A percentile compares a stretch with the other conserved stretches of the same genome.
These are phyloP conservation scores for Maconellicoccus hirsutus DNA, from an alignment of 1,140 invertebrate genomes.

Conservation along the genomic window DNA sequence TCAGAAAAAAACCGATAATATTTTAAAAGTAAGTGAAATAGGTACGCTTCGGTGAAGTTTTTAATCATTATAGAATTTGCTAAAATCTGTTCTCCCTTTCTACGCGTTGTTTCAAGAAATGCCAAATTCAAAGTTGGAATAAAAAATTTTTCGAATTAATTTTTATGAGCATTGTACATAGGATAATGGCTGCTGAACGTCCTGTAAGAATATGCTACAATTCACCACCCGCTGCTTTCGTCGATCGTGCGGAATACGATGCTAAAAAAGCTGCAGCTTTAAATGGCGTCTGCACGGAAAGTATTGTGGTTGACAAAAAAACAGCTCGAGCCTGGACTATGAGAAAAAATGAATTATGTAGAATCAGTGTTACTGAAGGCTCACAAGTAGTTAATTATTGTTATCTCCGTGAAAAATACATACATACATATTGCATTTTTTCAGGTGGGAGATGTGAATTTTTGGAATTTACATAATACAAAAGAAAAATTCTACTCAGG, in stretches of 20 bases:
- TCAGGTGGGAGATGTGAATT: slow-evolving; percentile 38
- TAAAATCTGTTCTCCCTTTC: too few relatives aligned
- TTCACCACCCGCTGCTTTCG: slow-evolving; percentile 32
- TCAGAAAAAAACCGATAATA: too few relatives aligned
- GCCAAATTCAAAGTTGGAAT: too few relatives aligned
- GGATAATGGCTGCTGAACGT: not conserved
- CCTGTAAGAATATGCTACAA: slow-evolving; percentile 35
- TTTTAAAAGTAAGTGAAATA: too few relatives aligned
- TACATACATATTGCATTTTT: not conserved
- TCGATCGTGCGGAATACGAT: slow-evolving; percentile 34
- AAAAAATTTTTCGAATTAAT: too few relatives aligned
- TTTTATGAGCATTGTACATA: too few relatives aligned
- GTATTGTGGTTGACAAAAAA: slow-evolving; percentile 35
- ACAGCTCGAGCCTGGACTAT: slow-evolving; percentile 35
- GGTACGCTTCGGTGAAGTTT: too few relatives aligned
- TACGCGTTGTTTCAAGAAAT: too few relatives aligned
- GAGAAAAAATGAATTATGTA: slow-evolving; percentile 35
- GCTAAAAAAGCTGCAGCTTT: slow-evolving; percentile 29
- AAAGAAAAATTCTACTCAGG: slow-evolving; percentile 38
- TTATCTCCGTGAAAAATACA: not conserved
- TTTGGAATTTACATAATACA: slow-evolving; percentile 39
- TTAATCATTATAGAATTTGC: too few relatives aligned
- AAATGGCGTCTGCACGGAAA: slow-evolving; percentile 32
- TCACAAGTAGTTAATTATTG: slow-evolving; percentile 31
- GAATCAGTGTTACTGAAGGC: slow-evolving; percentile 36